Conservation (phyloP, 1,140 invertebrate species). For the Drosophila eugracilis region DNA sequence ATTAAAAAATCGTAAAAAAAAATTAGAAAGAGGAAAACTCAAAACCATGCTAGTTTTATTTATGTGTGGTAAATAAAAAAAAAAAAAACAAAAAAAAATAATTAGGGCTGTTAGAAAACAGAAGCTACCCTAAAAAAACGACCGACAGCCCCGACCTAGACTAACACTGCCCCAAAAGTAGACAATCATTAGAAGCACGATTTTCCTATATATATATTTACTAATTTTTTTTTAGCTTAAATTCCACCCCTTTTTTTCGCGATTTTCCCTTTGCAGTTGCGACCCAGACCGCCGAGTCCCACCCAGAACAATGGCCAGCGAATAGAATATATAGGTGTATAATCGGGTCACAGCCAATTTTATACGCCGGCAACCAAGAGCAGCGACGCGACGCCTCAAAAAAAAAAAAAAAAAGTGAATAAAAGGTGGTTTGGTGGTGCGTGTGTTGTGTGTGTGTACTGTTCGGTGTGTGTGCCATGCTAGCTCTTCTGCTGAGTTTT, state of each 20-base stretch:
- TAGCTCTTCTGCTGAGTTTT: conserved; percentile 52
- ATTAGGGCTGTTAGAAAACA: too few relatives aligned
- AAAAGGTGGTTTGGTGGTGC: conserved; percentile 43
- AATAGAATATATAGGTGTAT: conserved; percentile 52
- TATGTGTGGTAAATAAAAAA: conserved; percentile 11
- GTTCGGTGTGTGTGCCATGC: conserved; percentile 17
- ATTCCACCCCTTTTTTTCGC: conserved; percentile 27
- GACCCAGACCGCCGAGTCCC: background rate
- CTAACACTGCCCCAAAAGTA: conserved; percentile 16
- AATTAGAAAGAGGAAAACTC: conserved; percentile 37
- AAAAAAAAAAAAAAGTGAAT: too few relatives aligned
- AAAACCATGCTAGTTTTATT: conserved; percentile 57
- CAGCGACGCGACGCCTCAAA: conserved; percentile 40
- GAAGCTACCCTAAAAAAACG: too few relatives aligned
- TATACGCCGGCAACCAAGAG: conserved; percentile 47
- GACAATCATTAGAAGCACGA: conserved; percentile 32
- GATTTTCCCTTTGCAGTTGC: conserved; percentile 27
- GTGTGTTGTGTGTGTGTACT: conserved; percentile 25
- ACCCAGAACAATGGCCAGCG: conserved; percentile 29
- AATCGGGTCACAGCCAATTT: conserved; percentile 81
- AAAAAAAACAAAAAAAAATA: too few relatives aligned
- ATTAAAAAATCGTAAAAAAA: conserved; percentile 58
- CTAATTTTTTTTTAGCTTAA: conserved; percentile 12
- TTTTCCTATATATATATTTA: conserved; percentile 1
- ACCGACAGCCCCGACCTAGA: conserved; percentile 9